A percentile compares a stretch with the other conserved stretches of the same genome.
Evolutionary conservation across 2,888 invertebrate genomes (phyloP).

Genomic region (Syrista parreyssii): DNA sequence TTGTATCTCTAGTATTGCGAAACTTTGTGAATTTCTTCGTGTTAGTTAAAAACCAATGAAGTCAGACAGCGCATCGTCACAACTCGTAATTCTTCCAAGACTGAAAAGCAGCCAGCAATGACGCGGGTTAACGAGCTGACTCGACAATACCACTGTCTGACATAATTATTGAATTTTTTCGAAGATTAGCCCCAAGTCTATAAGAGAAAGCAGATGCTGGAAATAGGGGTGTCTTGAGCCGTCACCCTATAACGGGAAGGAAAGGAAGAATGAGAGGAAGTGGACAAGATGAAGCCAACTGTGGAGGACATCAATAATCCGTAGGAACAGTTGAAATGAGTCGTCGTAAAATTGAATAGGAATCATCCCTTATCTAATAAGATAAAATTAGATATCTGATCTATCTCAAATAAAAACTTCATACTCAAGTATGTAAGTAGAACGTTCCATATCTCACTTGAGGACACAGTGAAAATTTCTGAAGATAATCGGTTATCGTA

Average conservation of each 20-base stretch:
- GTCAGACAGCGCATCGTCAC: not conserved
- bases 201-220: not conserved
- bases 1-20: not conserved
- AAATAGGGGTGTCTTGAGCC: not conserved
- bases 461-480: no score
- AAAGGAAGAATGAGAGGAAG: not conserved
- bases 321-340: conserved; percentile 3
- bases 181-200: not conserved
- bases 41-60: not conserved
- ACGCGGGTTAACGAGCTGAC: not conserved
- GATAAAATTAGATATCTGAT: conserved; percentile 1
- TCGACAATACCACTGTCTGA: not conserved
- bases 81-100: not conserved
- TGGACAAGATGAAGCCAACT: not conserved
- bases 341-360: not conserved
- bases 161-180: not conserved
- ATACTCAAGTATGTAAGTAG: not conserved
- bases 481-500: no score
- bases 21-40: not conserved
- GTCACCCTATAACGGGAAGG: not conserved
- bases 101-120: not conserved
- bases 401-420: conserved; percentile 1
- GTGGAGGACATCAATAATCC: not conserved
- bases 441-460: no score
- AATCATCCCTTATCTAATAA: conserved; percentile 3